These are phyloP conservation scores for Sphenodon punctatus DNA, from an alignment of 2,797 vertebrate genomes.

Conservation along the genomic window DNA sequence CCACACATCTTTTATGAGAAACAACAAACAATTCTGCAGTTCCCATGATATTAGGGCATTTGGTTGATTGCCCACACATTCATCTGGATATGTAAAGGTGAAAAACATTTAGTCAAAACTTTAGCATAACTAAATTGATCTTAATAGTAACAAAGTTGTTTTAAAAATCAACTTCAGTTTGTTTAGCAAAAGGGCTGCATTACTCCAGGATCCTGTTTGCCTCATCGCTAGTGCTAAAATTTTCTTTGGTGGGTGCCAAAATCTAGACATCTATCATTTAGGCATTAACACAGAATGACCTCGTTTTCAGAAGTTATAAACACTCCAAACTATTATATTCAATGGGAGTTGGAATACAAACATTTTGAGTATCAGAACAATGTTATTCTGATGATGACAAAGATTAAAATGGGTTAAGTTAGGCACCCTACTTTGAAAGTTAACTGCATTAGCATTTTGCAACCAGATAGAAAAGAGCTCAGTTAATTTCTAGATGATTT, in stretches of 20 bases:
- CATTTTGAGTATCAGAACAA: not conserved
- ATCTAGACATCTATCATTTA: not conserved
- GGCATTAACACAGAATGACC: not conserved
- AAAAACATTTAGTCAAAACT: not conserved
- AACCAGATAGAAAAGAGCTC: not conserved
- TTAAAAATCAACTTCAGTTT: not conserved
- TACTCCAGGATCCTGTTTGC: not conserved
- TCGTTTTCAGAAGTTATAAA: conserved; percentile 22
- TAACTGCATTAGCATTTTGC: not conserved
- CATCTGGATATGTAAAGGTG: not conserved
- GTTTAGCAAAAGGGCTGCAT: not conserved
- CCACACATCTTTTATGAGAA: not conserved
- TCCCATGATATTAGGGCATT: not conserved
- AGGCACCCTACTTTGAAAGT: not conserved
- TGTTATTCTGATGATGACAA: not conserved
- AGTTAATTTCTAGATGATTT: not conserved
- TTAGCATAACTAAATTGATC: not conserved
- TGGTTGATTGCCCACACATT: not conserved
- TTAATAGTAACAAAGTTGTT: not conserved
- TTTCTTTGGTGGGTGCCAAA: not conserved
- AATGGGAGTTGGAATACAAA: no score
- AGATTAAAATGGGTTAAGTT: no score
- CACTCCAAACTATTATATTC: not conserved
- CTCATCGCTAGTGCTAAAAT: not conserved
- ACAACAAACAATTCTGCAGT: not conserved